Percentiles rank a stretch among this genome's conserved stretches.
phyloP scores from a whole-genome alignment of 2,113 vertebrate species.

The Carettochelys insculpta region DNA sequence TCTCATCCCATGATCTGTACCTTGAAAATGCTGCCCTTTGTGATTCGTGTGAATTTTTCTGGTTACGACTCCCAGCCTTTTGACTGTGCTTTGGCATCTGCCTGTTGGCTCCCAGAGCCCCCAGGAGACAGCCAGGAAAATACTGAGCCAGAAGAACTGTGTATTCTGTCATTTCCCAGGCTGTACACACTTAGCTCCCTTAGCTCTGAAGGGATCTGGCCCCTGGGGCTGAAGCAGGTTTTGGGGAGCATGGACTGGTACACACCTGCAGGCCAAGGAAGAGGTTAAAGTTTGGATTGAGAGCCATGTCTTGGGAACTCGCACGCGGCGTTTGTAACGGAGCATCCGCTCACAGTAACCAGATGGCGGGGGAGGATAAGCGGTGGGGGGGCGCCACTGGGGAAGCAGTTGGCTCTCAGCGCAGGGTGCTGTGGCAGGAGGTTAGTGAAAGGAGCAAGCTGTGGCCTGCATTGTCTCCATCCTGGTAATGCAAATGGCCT shows the following conservation, averaged over 20 bases:
- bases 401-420: neutral
- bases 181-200: neutral
- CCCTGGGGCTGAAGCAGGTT: neutral
- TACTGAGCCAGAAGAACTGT: neutral
- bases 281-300: neutral
- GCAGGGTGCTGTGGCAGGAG: neutral
- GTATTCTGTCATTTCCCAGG: neutral
- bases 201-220: neutral
- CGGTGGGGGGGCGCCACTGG: neutral
- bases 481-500: neutral
- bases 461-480: neutral
- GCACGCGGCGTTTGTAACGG: neutral
- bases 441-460: neutral
- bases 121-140: neutral
- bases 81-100: neutral
- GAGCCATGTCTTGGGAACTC: neutral
- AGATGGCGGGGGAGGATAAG: constrained; percentile 62
- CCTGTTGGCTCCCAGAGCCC: neutral
- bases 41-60: neutral
- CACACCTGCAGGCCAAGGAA: neutral
- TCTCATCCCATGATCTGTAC: neutral
- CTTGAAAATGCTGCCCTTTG: neutral
- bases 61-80: neutral
- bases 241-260: neutral
- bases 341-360: constrained; percentile 81